Evolutionary conservation across 2,888 invertebrate species (phyloP).

Genomic region (Salpingus planirostris): DNA sequence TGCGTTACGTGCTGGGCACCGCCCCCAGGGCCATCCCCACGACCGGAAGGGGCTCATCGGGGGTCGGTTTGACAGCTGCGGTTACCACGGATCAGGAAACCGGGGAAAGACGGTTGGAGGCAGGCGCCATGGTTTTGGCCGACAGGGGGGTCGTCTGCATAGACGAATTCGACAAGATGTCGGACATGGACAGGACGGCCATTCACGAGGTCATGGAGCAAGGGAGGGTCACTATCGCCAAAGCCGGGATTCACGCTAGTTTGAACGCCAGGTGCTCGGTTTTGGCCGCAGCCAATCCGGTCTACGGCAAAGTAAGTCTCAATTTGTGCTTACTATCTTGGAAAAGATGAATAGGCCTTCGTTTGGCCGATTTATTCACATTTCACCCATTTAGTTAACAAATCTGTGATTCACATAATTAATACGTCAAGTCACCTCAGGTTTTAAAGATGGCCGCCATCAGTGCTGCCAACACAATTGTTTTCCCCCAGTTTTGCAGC

Average conservation of each 20-base stretch:
- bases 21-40: conserved; percentile 96
- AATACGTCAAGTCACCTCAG: no score
- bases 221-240: conserved; percentile 93
- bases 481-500: no score
- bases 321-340: no score
- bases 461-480: no score
- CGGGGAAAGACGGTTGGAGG: conserved; percentile 67
- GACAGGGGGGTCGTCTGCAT: conserved; percentile 96
- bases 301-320: conserved; percentile 77
- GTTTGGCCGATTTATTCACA: no score
- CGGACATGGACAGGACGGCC: conserved; percentile 96
- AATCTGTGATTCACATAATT: no score
- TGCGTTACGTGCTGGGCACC: conserved; percentile 87
- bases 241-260: conserved; percentile 97
- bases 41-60: conserved; percentile 95
- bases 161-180: conserved; percentile 99
- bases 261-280: conserved; percentile 97
- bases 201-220: conserved; percentile 99
- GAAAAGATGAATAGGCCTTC: no score
- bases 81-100: conserved; percentile 95
- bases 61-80: conserved; percentile 97
- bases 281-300: conserved; percentile 98
- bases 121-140: conserved; percentile 99
- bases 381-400: no score
- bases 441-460: no score